Conservation (phyloP, 2,113 vertebrate genomes). For the Spea multiplicata region DNA sequence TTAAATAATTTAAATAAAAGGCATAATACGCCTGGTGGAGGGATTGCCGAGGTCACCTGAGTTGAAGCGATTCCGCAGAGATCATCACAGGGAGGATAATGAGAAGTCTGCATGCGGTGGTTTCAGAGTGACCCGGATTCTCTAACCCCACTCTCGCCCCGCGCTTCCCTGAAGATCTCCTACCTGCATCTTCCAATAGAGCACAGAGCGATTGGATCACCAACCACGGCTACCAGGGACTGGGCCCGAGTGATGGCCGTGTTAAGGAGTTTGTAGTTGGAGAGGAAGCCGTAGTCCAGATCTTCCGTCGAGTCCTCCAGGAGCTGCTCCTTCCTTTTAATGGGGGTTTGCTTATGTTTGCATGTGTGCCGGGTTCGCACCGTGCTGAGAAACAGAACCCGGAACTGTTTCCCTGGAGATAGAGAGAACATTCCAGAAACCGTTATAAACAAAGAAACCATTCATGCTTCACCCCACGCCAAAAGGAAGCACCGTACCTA, state of each 20-base stretch:
- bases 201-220: slow-evolving; percentile 95
- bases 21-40: too few relatives aligned
- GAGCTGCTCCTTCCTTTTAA: slow-evolving; percentile 96
- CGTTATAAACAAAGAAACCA: too few relatives aligned
- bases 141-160: neutral
- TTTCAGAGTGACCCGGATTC: too few relatives aligned
- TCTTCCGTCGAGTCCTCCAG: slow-evolving; percentile 97
- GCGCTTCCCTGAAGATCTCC: slow-evolving; percentile 15
- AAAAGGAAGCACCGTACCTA: too few relatives aligned
- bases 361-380: slow-evolving; percentile 96
- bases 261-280: slow-evolving; percentile 98
- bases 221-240: slow-evolving; percentile 95
- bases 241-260: slow-evolving; percentile 97
- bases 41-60: too few relatives aligned
- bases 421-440: slow-evolving; percentile 18
- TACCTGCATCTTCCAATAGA: slow-evolving; percentile 98
- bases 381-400: slow-evolving; percentile 96
- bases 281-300: slow-evolving; percentile 96
- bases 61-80: too few relatives aligned
- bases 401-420: slow-evolving; percentile 89
- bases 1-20: neutral
- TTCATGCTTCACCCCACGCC: too few relatives aligned
- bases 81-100: too few relatives aligned
- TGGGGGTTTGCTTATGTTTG: slow-evolving; percentile 97
- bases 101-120: too few relatives aligned